Evolutionary conservation across 2,797 vertebrate species (phyloP), one percentile per base, ranked within the genome.

Genomic region (Choloepus didactylus): DNA sequence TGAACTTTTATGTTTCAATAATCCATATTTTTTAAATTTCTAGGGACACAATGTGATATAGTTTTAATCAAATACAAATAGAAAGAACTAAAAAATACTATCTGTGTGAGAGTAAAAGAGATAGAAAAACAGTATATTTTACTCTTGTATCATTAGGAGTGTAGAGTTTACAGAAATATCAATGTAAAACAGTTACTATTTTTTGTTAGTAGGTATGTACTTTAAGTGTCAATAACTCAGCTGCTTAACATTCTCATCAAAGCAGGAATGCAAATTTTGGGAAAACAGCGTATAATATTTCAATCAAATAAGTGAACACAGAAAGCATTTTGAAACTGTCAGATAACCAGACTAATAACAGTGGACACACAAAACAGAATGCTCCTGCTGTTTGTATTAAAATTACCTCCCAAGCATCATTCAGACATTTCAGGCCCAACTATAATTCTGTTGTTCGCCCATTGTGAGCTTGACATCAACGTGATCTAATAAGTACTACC

Each of bases 401-500:
- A 7, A 69, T 35, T 54, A 90, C 60, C 19, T 90, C 31, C 73
- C 86, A 76, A 88, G 49, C 9, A 66, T 70, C 89, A 35, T 83
- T 95, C 49, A 80, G 49, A 54, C 38, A 77, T 75, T 95, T 93
- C 15, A 82, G 94, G 59, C 38, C 88, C 73, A 89, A 49, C 88
- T 64, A 14, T 9, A 93, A 91, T 90, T 85, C 84, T 96, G 56
- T 86, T 19, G 31, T 62, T 97, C 84, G 75, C 89, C 67, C 77
- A 95, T 66, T 23, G 87, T 51, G 83, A 5, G 23, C 44, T 87
- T 93, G 83, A 91, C 41, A 87, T 49, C 12, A 91, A 79, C 70
- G 88, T 76, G 73, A 54, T 87, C 54, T 97, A 67, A 82, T 10
- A 87, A 87, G 95, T 91, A 97, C 97, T 95, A 97, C 73, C 92